These are phyloP conservation scores for Serripes groenlandicus DNA, from an alignment of 2,888 invertebrate genomes.

Conservation along the genomic window DNA sequence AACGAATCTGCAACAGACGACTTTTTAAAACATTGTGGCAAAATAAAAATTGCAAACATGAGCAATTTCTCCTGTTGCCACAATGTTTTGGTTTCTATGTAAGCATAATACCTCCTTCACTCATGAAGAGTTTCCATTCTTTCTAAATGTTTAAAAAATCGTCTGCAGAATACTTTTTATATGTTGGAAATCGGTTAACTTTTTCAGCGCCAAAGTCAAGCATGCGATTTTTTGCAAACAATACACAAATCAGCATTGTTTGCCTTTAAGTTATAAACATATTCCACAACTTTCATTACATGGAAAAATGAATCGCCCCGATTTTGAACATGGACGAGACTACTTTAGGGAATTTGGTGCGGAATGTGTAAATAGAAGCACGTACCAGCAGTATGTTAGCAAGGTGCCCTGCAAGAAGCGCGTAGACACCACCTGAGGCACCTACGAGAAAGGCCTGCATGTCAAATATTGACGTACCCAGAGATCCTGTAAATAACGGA, in stretches of 20 bases:
- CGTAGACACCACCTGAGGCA: conserved; percentile 96
- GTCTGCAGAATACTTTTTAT: no score
- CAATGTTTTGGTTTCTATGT: not conserved
- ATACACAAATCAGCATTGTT: no score
- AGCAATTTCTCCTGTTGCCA: not conserved
- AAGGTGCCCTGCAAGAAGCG: conserved; percentile 94
- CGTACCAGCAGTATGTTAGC: conserved; percentile 91
- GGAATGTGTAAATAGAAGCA: no score
- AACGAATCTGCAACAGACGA: not conserved
- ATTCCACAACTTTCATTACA: not conserved
- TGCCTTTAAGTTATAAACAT: no score
- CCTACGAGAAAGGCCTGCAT: conserved; percentile 94
- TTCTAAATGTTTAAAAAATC: no score
- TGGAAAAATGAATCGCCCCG: not conserved
- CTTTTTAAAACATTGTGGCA: not conserved
- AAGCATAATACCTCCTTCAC: not conserved
- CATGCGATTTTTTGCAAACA: no score
- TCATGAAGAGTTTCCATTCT: no score
- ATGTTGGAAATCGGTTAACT: no score
- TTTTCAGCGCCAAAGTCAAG: no score
- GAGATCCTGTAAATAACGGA: conserved; percentile 78
- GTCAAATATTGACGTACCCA: conserved; percentile 88
- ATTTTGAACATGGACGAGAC: no score
- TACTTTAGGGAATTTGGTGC: no score
- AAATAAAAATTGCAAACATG: not conserved